A percentile compares a stretch with the other conserved stretches of the same genome.
Conservation (phyloP, 2,113 vertebrate species). For the Cheilinus undulatus region DNA sequence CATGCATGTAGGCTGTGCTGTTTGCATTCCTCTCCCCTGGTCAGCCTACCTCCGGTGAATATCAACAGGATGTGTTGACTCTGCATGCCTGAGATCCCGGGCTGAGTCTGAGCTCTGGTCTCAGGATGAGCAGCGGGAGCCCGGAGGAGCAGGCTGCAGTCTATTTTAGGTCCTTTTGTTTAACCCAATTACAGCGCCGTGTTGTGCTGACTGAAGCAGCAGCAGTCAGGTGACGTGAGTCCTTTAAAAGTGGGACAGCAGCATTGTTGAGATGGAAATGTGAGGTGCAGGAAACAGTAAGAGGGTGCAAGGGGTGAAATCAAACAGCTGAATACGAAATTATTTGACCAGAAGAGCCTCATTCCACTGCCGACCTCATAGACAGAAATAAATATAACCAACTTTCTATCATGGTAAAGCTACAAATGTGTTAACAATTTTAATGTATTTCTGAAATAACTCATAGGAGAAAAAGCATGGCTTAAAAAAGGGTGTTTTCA, state of each 20-base stretch:
- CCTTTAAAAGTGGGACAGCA: slow-evolving; percentile 62
- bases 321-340: too few species aligned
- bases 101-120: slow-evolving; percentile 47
- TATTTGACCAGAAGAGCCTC: too few species aligned
- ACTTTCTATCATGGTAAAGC: too few species aligned
- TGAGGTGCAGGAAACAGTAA: slow-evolving; percentile 34
- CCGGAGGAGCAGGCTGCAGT: slow-evolving; percentile 51
- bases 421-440: too few species aligned
- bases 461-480: too few species aligned
- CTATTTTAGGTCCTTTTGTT: slow-evolving; percentile 75
- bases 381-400: too few species aligned
- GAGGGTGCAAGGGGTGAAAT: too few species aligned
- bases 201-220: slow-evolving; percentile 39
- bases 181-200: slow-evolving; percentile 72
- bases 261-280: slow-evolving; percentile 35
- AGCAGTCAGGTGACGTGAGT: slow-evolving; percentile 53
- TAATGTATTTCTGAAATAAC: too few species aligned
- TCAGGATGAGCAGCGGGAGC: slow-evolving; percentile 47
- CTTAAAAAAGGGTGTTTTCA: too few species aligned
- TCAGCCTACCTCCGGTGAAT: slow-evolving; percentile 45
- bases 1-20: slow-evolving; percentile 21
- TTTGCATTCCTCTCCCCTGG: slow-evolving; percentile 41
- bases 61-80: slow-evolving; percentile 59
- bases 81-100: slow-evolving; percentile 49
- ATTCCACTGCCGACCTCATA: too few species aligned